Conservation (phyloP, 1,140 invertebrate genomes). For the Ptiloglossa arizonensis region DNA sequence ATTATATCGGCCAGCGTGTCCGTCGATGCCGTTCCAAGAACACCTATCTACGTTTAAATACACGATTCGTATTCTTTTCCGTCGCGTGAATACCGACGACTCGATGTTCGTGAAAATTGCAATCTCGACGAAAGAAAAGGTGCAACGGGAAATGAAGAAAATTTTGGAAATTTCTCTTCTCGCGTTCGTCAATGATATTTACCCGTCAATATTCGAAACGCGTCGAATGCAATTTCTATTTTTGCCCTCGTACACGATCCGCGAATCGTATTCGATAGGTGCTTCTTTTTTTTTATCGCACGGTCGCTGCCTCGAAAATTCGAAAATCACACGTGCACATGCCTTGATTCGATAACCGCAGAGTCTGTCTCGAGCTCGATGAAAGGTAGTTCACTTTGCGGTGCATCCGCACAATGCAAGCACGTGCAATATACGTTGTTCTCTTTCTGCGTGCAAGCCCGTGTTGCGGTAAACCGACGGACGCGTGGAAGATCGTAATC, state of each 20-base stretch:
- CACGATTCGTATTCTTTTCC: too few species aligned
- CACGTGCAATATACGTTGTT: conserved; percentile 45
- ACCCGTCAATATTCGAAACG: too few species aligned
- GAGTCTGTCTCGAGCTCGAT: neutral
- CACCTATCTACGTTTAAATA: neutral
- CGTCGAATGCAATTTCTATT: too few species aligned
- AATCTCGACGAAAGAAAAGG: too few species aligned
- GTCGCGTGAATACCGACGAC: too few species aligned
- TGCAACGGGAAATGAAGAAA: too few species aligned
- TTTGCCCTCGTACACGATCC: too few species aligned
- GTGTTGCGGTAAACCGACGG: conserved; percentile 39
- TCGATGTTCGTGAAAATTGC: too few species aligned
- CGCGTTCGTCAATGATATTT: too few species aligned
- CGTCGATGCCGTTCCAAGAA: neutral
- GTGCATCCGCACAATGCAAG: conserved; percentile 34
- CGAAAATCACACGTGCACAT: neutral
- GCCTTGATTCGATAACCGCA: conserved; percentile 38
- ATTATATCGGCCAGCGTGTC: conserved; percentile 1
- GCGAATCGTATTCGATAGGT: too few species aligned
- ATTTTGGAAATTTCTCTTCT: too few species aligned
- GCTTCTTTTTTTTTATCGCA: neutral
- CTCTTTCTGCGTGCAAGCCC: conserved; percentile 13
- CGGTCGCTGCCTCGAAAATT: neutral
- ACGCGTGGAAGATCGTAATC: neutral
- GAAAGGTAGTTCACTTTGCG: conserved; percentile 42